Percentiles rank a stretch among this genome's conserved stretches.
Conservation (phyloP, 2,797 vertebrate species). For the Rallus crepitans region DNA sequence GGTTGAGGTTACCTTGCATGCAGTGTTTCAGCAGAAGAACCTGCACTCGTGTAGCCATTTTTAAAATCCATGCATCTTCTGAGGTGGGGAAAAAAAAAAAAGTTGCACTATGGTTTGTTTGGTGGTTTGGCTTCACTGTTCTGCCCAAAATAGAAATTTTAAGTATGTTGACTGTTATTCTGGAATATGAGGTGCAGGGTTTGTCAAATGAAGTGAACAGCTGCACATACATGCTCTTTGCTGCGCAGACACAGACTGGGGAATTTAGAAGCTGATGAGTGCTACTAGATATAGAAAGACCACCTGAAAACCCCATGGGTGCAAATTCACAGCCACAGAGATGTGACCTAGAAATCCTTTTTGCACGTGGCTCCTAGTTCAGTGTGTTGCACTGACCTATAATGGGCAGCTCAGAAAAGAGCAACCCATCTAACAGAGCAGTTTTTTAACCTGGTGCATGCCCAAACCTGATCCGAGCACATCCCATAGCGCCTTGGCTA, state of each 20-base stretch:
- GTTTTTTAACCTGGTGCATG: slow-evolving; percentile 35
- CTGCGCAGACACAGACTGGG: not conserved
- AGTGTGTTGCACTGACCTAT: not conserved
- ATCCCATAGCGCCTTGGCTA: slow-evolving; percentile 54
- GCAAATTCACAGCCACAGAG: not conserved
- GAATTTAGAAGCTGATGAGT: slow-evolving; percentile 48
- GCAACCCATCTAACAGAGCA: not conserved
- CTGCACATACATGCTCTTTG: slow-evolving; percentile 22
- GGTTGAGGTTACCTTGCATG: not conserved
- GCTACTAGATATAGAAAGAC: slow-evolving; percentile 43
- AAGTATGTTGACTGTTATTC: slow-evolving; percentile 23
- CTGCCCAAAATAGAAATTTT: not conserved
- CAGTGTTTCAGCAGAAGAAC: not conserved
- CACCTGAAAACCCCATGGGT: slow-evolving; percentile 29
- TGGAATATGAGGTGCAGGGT: slow-evolving; percentile 32
- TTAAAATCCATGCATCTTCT: not conserved
- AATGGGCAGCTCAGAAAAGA: slow-evolving; percentile 25
- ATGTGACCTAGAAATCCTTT: slow-evolving; percentile 32
- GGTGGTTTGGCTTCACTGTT: not conserved
- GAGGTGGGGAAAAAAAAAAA: not conserved
- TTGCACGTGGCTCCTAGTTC: not conserved
- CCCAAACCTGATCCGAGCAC: slow-evolving; percentile 63
- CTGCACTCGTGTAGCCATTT: not conserved
- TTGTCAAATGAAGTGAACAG: slow-evolving; percentile 51
- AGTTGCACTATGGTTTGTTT: no score